These are phyloP conservation scores for Ammodytes marinus DNA, from an alignment of 2,113 vertebrate species.

Conservation along the genomic window DNA sequence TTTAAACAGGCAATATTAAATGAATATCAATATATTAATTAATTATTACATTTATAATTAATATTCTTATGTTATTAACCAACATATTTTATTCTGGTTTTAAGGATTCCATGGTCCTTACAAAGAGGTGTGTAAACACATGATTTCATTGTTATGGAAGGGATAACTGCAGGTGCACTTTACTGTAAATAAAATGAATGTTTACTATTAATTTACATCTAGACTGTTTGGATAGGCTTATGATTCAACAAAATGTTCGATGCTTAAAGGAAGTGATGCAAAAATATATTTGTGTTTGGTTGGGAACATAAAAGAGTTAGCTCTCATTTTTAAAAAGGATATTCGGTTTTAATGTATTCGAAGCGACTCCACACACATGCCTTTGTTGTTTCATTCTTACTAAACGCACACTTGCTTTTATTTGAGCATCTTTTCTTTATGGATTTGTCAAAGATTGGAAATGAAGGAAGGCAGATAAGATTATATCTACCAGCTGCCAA, in stretches of 20 bases:
- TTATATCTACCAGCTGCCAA: constrained; percentile 54
- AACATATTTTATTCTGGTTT: neutral
- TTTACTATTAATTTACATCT: neutral
- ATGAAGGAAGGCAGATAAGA: constrained; percentile 39
- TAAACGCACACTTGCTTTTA: constrained; percentile 14
- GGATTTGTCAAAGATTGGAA: constrained; percentile 20
- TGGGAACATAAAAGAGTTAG: neutral
- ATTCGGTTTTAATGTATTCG: neutral
- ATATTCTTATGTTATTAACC: neutral
- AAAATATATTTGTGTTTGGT: neutral
- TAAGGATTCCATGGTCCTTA: neutral
- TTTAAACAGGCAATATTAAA: neutral
- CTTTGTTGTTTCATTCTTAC: neutral
- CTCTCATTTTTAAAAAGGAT: neutral
- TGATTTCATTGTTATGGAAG: neutral
- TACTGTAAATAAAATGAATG: neutral
- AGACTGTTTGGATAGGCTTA: neutral
- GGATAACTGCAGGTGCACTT: neutral
- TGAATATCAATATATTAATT: neutral
- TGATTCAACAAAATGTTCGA: neutral
- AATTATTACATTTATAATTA: neutral
- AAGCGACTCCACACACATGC: neutral
- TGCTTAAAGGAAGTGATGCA: neutral
- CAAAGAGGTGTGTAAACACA: neutral
- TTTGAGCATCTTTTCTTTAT: constrained; percentile 41